phyloP scores from a whole-genome alignment of 2,888 invertebrate genomes.

The Plusia festucae region DNA sequence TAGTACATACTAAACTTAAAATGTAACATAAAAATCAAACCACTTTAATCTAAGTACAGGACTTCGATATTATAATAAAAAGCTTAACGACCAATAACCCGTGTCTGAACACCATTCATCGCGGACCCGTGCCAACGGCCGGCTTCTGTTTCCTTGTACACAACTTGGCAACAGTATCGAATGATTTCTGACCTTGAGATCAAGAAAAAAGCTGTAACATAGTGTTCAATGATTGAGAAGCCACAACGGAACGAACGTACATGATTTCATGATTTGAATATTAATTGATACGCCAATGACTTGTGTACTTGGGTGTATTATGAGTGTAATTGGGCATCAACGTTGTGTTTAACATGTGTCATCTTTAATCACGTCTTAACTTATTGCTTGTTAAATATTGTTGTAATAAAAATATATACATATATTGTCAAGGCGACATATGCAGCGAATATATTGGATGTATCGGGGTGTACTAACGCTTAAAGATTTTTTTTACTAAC shows the following conservation, averaged over 20 bases:
- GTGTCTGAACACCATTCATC: constrained; percentile 5
- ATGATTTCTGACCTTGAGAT: constrained; percentile 51
- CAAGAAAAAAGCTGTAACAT: constrained; percentile 31
- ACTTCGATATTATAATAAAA: constrained; percentile 25
- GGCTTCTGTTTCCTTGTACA: constrained; percentile 50
- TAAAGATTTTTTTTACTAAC: no score
- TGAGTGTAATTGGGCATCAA: not conserved
- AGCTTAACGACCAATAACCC: constrained; percentile 28
- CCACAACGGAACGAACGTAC: constrained; percentile 13
- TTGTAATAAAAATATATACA: no score
- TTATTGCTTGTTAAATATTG: not conserved
- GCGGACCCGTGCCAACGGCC: constrained; percentile 42
- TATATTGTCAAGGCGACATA: no score
- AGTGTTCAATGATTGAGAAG: constrained; percentile 37
- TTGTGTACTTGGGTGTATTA: not conserved
- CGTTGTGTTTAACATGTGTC: not conserved
- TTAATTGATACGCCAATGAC: constrained; percentile 2
- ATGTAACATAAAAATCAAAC: constrained; percentile 15
- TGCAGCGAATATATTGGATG: no score
- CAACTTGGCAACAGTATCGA: constrained; percentile 45
- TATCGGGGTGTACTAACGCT: no score
- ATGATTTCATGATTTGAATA: constrained; percentile 3
- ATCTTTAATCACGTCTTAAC: not conserved
- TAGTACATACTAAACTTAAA: constrained; percentile 1
- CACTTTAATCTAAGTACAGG: constrained; percentile 21